A percentile compares a stretch with the other conserved stretches of the same genome.
Conservation (phyloP, 1,140 invertebrate species). For the Anoplolepis gracilipes region DNA sequence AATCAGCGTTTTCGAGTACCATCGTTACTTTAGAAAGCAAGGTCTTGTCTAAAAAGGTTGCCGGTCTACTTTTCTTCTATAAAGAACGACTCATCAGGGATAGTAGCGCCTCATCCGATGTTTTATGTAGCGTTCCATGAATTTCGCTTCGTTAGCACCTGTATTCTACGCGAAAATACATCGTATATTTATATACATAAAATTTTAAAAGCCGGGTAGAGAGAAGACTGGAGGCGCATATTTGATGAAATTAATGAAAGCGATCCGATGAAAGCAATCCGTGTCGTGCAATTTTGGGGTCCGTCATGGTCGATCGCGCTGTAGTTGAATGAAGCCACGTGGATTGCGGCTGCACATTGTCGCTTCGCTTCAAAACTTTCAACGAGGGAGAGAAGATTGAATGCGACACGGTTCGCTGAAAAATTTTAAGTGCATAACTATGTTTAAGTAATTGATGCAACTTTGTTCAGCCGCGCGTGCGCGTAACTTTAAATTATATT, state of each 20-base stretch:
- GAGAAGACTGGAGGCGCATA: not conserved
- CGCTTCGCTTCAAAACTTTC: conserved; percentile 10
- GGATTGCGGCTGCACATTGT: not conserved
- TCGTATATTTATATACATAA: no score
- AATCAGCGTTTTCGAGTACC: conserved; percentile 19
- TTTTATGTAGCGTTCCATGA: not conserved
- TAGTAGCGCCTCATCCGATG: not conserved
- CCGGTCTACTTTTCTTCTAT: not conserved
- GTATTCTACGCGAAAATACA: not conserved
- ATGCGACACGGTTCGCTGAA: not conserved
- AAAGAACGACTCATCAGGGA: conserved; percentile 1
- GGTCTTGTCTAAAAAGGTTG: not conserved
- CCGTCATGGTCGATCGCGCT: not conserved
- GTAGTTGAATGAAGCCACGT: not conserved
- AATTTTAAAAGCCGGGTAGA: not conserved
- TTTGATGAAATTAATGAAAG: not conserved
- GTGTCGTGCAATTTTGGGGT: not conserved
- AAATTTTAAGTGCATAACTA: conserved; percentile 44
- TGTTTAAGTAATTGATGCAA: conserved; percentile 8
- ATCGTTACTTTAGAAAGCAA: conserved; percentile 29
- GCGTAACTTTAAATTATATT: not conserved
- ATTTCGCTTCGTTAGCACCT: not conserved
- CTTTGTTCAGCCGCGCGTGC: not conserved
- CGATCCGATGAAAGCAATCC: not conserved
- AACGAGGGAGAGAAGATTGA: conserved; percentile 8